Conservation (phyloP, 2,797 vertebrate genomes). For the Podargus strigoides region DNA sequence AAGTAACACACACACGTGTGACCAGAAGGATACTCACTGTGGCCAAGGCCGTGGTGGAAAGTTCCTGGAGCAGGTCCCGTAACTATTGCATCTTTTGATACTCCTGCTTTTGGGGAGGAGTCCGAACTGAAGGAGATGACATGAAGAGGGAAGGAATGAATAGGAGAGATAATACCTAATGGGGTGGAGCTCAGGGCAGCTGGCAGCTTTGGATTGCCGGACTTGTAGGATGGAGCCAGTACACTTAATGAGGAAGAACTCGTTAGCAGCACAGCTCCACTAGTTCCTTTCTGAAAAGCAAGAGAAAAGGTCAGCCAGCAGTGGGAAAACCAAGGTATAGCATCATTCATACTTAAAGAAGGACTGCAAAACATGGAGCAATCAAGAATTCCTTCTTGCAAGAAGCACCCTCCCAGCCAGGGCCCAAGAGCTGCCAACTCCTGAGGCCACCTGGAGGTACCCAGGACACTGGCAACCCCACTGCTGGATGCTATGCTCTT, state of each 20-base stretch:
- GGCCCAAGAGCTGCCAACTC: neutral
- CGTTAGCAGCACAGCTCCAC: constrained; percentile 76
- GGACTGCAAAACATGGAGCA: neutral
- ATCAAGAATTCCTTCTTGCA: neutral
- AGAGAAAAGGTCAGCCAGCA: constrained; percentile 22
- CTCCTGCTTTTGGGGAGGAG: constrained; percentile 74
- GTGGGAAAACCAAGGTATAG: neutral
- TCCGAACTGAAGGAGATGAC: constrained; percentile 82
- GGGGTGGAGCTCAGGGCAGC: constrained; percentile 72
- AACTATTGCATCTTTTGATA: constrained; percentile 81
- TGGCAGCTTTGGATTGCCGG: constrained; percentile 74
- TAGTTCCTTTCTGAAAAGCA: constrained; percentile 74
- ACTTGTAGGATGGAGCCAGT: constrained; percentile 78
- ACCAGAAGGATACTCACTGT: constrained; percentile 74
- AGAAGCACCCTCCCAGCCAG: neutral
- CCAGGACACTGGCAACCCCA: neutral
- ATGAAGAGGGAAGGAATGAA: constrained; percentile 78
- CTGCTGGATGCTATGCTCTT: neutral
- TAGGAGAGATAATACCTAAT: constrained; percentile 74
- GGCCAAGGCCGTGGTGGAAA: constrained; percentile 79
- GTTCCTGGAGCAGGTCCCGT: constrained; percentile 81
- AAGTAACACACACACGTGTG: neutral
- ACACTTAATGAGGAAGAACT: constrained; percentile 77
- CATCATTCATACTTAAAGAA: neutral
- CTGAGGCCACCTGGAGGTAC: neutral